Percentiles rank a stretch among this genome's conserved stretches.
Evolutionary conservation across 2,888 invertebrate species (phyloP).

Genomic region (Bombylius major): DNA sequence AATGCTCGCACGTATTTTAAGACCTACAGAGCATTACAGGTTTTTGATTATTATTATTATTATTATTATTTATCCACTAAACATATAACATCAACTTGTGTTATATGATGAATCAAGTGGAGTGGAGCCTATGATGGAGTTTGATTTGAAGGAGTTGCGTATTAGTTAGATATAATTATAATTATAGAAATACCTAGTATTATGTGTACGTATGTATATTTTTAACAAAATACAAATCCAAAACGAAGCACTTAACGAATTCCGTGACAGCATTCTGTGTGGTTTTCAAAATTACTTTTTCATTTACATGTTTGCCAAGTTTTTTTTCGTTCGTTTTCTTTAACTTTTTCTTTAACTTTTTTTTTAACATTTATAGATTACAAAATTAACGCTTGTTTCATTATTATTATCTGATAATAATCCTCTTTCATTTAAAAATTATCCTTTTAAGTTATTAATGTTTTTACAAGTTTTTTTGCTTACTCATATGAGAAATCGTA

Average conservation of each 20-base stretch:
- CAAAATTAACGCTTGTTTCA: too few relatives aligned
- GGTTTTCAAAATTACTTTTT: neutral
- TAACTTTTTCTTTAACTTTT: too few relatives aligned
- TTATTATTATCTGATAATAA: too few relatives aligned
- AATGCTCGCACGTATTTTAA: constrained; percentile 4
- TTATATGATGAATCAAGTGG: neutral
- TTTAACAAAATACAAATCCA: neutral
- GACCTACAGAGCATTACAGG: neutral
- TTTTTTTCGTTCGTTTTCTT: too few relatives aligned
- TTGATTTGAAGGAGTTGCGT: neutral
- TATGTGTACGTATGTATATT: neutral
- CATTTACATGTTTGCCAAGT: too few relatives aligned
- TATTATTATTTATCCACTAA: neutral
- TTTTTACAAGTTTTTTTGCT: too few relatives aligned
- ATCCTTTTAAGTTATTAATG: too few relatives aligned
- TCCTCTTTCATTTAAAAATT: too few relatives aligned
- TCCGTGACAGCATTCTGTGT: constrained; percentile 4
- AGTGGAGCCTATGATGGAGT: neutral
- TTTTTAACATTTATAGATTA: too few relatives aligned
- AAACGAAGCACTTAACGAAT: neutral
- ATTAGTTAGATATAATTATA: neutral
- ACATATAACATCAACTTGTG: neutral
- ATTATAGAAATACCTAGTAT: neutral
- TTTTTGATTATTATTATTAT: neutral
- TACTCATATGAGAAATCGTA: too few relatives aligned